Conservation (phyloP, 2,113 vertebrate genomes). For the Colistium nudipinnis region DNA sequence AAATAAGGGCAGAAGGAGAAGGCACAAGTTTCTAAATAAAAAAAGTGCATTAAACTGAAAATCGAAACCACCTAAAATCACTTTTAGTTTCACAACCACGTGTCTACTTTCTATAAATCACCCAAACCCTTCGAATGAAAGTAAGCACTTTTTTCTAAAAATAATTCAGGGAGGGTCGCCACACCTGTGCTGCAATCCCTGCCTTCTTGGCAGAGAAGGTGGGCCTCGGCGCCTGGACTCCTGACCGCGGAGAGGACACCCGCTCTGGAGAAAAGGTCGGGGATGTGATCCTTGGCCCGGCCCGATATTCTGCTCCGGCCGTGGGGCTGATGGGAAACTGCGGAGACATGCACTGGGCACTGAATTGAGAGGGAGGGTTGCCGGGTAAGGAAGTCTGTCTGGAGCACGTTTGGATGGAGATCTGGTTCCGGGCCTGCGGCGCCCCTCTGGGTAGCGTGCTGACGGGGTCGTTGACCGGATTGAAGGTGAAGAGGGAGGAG, state of each 20-base stretch:
- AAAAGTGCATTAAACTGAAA: constrained; percentile 10
- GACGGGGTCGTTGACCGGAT: constrained; percentile 86
- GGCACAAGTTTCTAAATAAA: constrained; percentile 16
- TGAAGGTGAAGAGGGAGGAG: constrained; percentile 91
- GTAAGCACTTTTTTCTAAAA: constrained; percentile 72
- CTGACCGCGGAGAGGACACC: constrained; percentile 82
- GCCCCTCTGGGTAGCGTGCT: constrained; percentile 81
- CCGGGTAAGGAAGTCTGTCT: constrained; percentile 83
- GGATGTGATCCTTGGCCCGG: constrained; percentile 78
- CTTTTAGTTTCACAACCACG: constrained; percentile 7
- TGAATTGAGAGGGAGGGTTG: constrained; percentile 79
- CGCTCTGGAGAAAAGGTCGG: constrained; percentile 77
- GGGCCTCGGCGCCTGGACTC: constrained; percentile 89
- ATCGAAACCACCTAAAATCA: constrained; percentile 7
- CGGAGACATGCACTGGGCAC: constrained; percentile 75
- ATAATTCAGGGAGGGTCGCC: constrained; percentile 91
- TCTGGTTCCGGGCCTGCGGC: constrained; percentile 80
- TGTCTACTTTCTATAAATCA: constrained; percentile 1
- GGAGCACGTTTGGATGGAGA: constrained; percentile 58
- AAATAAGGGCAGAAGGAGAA: constrained; percentile 18
- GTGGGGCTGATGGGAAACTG: constrained; percentile 65
- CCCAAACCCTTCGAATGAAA: constrained; percentile 15
- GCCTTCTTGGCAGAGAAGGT: constrained; percentile 92
- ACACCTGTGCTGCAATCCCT: constrained; percentile 96
- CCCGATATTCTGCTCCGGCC: constrained; percentile 49